Evolutionary conservation across 2,113 vertebrate species (phyloP).

Genomic region (Mola mola): DNA sequence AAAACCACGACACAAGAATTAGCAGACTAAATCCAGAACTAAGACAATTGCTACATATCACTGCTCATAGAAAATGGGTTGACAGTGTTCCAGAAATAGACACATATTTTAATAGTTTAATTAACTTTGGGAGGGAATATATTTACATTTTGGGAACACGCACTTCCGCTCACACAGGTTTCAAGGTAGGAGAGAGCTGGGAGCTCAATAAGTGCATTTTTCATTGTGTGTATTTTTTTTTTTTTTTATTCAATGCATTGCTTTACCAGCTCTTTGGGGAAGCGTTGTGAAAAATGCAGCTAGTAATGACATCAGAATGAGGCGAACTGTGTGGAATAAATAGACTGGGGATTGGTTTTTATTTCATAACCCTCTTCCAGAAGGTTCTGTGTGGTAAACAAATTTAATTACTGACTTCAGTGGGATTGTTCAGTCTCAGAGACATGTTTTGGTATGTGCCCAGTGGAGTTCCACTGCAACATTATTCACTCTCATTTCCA

Average conservation of each 20-base stretch:
- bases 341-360: slow-evolving; percentile 10
- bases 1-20: no score
- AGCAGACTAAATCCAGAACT: no score
- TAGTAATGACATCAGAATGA: slow-evolving; percentile 12
- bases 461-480: neutral
- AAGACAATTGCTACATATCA: slow-evolving; percentile 21
- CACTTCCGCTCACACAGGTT: neutral
- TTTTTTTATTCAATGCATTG: neutral
- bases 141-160: neutral
- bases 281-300: neutral
- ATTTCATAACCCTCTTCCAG: slow-evolving; percentile 31
- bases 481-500: slow-evolving; percentile 1
- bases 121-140: no score
- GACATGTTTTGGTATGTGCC: slow-evolving; percentile 4
- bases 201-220: neutral
- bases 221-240: neutral
- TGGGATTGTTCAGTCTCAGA: slow-evolving; percentile 13
- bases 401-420: slow-evolving; percentile 23
- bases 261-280: neutral
- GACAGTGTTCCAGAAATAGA: slow-evolving; percentile 9
- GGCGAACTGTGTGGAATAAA: slow-evolving; percentile 7
- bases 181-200: neutral
- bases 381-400: slow-evolving; percentile 21
- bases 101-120: no score
- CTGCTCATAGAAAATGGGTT: slow-evolving; percentile 24